phyloP scores from a whole-genome alignment of 2,888 invertebrate species.

The Spicauda simplicius region DNA sequence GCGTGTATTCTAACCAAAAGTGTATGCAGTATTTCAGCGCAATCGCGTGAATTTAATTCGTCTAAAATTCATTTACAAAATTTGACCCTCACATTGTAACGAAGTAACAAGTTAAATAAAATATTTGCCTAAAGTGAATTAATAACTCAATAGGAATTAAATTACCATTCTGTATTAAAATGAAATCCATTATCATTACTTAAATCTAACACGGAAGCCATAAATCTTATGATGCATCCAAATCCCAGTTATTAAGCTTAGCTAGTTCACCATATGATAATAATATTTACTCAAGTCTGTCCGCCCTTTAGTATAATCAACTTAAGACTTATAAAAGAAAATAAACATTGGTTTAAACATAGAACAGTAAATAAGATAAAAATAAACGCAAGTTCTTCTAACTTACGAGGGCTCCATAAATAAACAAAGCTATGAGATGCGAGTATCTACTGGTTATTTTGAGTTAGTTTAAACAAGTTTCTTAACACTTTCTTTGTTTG shows the following conservation, averaged over 20 bases:
- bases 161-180: too few species aligned
- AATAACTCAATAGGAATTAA: too few species aligned
- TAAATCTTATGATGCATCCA: not conserved
- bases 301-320: constrained; percentile 36
- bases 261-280: constrained; percentile 5
- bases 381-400: constrained; percentile 40
- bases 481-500: too few species aligned
- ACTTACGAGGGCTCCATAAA: constrained; percentile 44
- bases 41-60: too few species aligned
- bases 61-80: too few species aligned
- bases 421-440: constrained; percentile 39
- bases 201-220: not conserved
- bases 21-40: too few species aligned
- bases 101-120: too few species aligned
- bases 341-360: constrained; percentile 39
- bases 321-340: constrained; percentile 37
- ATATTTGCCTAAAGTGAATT: too few species aligned
- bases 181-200: not conserved
- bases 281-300: constrained; percentile 42
- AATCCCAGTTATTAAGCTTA: constrained; percentile 6
- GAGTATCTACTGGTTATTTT: not conserved
- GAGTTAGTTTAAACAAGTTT: too few species aligned
- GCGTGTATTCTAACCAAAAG: too few species aligned
- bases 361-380: constrained; percentile 43
- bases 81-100: too few species aligned